These are phyloP conservation scores for Paramormyrops hopkinsi DNA, from an alignment of 2,797 vertebrate species.

Conservation along the genomic window DNA sequence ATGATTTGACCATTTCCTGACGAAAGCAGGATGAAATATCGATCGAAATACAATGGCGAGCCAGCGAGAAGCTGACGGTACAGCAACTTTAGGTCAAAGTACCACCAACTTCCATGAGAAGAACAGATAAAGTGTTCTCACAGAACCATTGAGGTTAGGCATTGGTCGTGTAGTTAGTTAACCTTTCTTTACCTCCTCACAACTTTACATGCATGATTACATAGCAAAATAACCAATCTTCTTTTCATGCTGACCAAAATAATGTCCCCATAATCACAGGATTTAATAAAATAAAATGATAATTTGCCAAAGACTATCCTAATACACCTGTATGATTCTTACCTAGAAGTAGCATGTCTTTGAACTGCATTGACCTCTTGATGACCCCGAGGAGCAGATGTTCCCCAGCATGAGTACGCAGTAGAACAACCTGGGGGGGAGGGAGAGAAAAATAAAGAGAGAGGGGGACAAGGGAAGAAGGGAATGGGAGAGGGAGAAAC, in stretches of 20 bases:
- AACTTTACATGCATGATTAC: neutral
- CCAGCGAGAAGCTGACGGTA: neutral
- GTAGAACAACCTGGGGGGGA: conserved; percentile 79
- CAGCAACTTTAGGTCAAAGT: neutral
- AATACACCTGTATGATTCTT: conserved; percentile 32
- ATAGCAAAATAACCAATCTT: neutral
- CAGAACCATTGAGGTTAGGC: neutral
- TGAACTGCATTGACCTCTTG: conserved; percentile 93
- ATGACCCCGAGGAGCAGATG: conserved; percentile 87
- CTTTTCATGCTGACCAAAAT: neutral
- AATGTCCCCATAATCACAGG: neutral
- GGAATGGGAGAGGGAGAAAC: neutral
- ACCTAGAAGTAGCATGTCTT: conserved; percentile 92
- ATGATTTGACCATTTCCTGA: conserved; percentile 93
- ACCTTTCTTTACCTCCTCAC: neutral
- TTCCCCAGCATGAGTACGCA: conserved; percentile 91
- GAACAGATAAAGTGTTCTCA: neutral
- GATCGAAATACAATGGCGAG: neutral
- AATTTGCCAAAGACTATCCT: neutral
- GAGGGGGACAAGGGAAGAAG: neutral
- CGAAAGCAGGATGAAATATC: neutral
- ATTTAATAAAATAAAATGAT: conserved; percentile 14
- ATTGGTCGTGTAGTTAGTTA: neutral
- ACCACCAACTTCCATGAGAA: neutral
- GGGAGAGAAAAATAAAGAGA: too few species aligned